Evolutionary conservation across 92 coral and sea anemone species (phyloP).

Genomic region (Zoanthus gigantus): DNA sequence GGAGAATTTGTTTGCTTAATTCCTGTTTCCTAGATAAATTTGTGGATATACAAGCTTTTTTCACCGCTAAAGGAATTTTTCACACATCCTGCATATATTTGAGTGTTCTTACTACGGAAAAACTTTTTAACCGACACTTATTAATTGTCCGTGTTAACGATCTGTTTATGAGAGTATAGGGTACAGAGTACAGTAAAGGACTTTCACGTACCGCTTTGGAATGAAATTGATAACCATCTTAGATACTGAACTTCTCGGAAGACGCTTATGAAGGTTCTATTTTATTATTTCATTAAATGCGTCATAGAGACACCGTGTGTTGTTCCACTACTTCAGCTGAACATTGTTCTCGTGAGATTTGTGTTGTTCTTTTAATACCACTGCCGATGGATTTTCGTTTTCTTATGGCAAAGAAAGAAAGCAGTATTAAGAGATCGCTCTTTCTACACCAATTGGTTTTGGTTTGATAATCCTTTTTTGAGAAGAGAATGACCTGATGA

Average conservation of each 20-base stretch:
- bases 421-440: not conserved
- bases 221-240: not conserved
- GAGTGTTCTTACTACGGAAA: too few relatives aligned
- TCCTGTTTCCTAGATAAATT: conserved; percentile 30
- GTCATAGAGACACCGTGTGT: conserved; percentile 12
- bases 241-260: not conserved
- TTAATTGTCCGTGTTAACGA: not conserved
- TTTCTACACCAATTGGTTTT: not conserved
- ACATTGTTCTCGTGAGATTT: not conserved
- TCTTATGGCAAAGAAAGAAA: not conserved
- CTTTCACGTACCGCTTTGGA: not conserved
- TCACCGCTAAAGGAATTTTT: not conserved
- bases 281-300: conserved; percentile 22
- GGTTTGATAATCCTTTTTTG: not conserved
- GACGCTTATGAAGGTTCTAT: conserved; percentile 7
- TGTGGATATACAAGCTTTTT: not conserved
- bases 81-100: not conserved
- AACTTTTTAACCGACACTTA: not conserved
- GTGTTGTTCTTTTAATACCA: not conserved
- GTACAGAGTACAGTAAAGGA: not conserved
- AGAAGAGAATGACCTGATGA: not conserved
- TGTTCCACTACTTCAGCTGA: not conserved
- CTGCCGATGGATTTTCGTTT: too few relatives aligned
- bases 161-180: not conserved
- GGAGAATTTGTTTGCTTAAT: not conserved